Percentiles rank a stretch among this genome's conserved stretches.
phyloP scores from a whole-genome alignment of 2,797 vertebrate species.

The Ara ararauna region DNA sequence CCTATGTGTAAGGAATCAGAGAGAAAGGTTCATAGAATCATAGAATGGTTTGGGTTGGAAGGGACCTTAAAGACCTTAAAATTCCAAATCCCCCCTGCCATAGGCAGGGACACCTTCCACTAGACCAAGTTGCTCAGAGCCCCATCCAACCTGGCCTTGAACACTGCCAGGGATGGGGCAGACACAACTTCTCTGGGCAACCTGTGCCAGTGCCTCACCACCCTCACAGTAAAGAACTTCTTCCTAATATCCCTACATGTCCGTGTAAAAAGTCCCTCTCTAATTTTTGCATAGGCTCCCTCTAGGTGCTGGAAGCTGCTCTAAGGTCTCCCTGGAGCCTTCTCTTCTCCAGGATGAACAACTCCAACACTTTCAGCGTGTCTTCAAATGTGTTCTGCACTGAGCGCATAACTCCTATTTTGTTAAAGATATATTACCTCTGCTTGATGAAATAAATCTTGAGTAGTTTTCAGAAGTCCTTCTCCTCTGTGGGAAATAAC shows the following conservation, averaged over 20 bases:
- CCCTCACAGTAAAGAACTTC: too few species aligned
- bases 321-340: not conserved
- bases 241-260: not conserved
- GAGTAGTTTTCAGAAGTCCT: constrained; percentile 95
- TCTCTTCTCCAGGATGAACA: not conserved
- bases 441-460: constrained; percentile 95
- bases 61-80: not conserved
- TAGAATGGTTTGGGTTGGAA: not conserved
- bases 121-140: not conserved
- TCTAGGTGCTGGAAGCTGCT: not conserved
- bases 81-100: not conserved
- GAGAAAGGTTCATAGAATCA: not conserved
- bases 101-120: not conserved
- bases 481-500: constrained; percentile 86
- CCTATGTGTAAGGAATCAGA: not conserved
- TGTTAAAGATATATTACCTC: constrained; percentile 82
- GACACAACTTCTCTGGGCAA: not conserved
- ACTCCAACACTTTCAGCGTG: not conserved
- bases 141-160: not conserved
- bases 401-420: not conserved
- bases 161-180: not conserved
- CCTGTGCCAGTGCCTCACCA: not conserved
- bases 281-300: not conserved
- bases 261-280: not conserved
- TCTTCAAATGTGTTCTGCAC: not conserved